These are phyloP conservation scores for Bergia puertoricense DNA, from an alignment of 92 coral and sea anemone genomes.

Conservation along the genomic window DNA sequence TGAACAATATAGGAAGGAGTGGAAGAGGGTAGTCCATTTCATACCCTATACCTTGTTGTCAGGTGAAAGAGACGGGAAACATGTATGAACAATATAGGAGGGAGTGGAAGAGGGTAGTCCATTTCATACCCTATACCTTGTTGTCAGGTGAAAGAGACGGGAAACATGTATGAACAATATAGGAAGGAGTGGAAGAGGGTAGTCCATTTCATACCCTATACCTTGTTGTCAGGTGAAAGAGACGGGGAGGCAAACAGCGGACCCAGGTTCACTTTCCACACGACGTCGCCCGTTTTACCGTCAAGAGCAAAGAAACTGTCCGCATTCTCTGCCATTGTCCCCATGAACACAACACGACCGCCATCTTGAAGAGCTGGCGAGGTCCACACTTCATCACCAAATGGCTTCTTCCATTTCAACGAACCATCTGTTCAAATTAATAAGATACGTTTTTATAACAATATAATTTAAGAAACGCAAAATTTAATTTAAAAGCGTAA, in stretches of 20 bases:
- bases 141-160: no score
- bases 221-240: conserved; percentile 63
- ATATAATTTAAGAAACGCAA: no score
- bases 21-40: conserved; percentile 46
- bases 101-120: no score
- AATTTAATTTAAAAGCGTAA: no score
- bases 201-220: no score
- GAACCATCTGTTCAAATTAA: conserved; percentile 55
- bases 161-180: no score
- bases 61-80: conserved; percentile 24
- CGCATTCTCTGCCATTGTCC: conserved; percentile 74
- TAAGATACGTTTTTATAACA: no score
- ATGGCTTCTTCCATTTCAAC: conserved; percentile 72
- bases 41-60: conserved; percentile 48
- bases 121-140: no score
- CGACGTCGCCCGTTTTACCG: conserved; percentile 76
- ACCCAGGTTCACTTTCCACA: conserved; percentile 73
- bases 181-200: no score
- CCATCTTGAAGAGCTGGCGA: conserved; percentile 89
- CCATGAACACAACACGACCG: conserved; percentile 81
- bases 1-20: conserved; percentile 48
- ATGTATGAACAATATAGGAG: no score
- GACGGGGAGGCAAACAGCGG: conserved; percentile 89
- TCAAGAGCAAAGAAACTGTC: conserved; percentile 79
- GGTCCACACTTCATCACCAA: conserved; percentile 88